A percentile compares a stretch with the other conserved stretches of the same genome.
Evolutionary conservation across 2,888 invertebrate species (phyloP).

Genomic region (Oscheius onirici): DNA sequence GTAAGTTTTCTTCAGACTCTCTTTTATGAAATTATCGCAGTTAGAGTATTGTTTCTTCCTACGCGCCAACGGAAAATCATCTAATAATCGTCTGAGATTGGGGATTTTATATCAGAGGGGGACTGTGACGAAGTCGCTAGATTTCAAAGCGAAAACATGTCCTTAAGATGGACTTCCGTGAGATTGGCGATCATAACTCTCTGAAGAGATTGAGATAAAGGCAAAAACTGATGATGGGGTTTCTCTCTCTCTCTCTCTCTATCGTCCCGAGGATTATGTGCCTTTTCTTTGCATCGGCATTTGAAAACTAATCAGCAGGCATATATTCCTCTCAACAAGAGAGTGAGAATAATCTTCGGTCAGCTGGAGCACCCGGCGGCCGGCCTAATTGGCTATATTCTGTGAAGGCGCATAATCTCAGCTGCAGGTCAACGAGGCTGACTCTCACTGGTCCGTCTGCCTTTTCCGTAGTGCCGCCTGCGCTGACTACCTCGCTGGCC

Average conservation of each 20-base stretch:
- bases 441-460: conserved; percentile 50
- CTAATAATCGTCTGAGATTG: neutral
- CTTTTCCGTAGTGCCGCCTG: conserved; percentile 53
- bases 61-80: neutral
- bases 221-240: too few species aligned
- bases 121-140: neutral
- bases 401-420: conserved; percentile 22
- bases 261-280: too few species aligned
- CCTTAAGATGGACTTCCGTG: neutral
- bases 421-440: conserved; percentile 32
- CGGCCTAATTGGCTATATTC: conserved; percentile 29
- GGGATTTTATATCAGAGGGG: neutral
- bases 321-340: neutral
- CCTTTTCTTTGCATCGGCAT: neutral
- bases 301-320: conserved; percentile 10
- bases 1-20: conserved; percentile 8
- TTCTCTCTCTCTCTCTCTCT: too few species aligned
- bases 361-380: conserved; percentile 16
- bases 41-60: neutral
- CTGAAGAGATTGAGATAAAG: neutral
- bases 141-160: neutral
- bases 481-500: conserved; percentile 17
- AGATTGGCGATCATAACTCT: neutral
- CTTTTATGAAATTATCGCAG: neutral
- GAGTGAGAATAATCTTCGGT: conserved; percentile 27